These are phyloP conservation scores for Entelurus aequoreus DNA, from an alignment of 2,113 vertebrate genomes.

Conservation along the genomic window DNA sequence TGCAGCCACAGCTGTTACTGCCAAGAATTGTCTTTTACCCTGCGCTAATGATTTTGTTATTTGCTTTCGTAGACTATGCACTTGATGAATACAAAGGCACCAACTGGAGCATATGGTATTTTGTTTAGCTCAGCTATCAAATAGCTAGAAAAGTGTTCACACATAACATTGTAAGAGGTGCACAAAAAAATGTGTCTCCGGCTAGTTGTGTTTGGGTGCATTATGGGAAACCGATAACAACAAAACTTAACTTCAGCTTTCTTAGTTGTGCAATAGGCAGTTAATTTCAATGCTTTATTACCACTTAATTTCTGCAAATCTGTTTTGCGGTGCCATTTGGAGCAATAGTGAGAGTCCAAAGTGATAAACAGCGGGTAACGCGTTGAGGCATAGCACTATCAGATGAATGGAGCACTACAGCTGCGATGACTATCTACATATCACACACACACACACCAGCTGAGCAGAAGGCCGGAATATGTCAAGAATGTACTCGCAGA, in stretches of 20 bases:
- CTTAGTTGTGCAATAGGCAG: background rate
- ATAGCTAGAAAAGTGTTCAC: too few species aligned
- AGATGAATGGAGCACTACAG: constrained; percentile 40
- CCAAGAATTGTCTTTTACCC: too few species aligned
- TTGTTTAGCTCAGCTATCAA: too few species aligned
- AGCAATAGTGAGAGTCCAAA: constrained; percentile 23
- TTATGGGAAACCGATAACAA: constrained; percentile 27
- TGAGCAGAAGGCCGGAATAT: constrained; percentile 49
- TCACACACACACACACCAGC: constrained; percentile 29
- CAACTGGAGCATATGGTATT: too few species aligned
- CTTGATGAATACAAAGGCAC: too few species aligned
- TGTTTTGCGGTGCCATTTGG: constrained; percentile 20
- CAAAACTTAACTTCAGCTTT: too few species aligned
- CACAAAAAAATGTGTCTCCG: too few species aligned
- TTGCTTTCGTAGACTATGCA: too few species aligned
- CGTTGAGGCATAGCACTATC: constrained; percentile 14
- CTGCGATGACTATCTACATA: constrained; percentile 41
- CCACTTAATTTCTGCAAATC: constrained; percentile 28
- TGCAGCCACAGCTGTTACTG: too few species aligned
- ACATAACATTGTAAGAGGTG: too few species aligned
- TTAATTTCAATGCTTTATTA: constrained; percentile 28
- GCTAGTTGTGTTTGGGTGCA: background rate
- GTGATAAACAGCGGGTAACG: constrained; percentile 27
- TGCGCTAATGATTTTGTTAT: too few species aligned
- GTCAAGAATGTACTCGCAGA: constrained; percentile 50